A percentile compares a stretch with the other conserved stretches of the same genome.
Evolutionary conservation across 2,797 vertebrate species (phyloP).

Genomic region (Meda fulgida): DNA sequence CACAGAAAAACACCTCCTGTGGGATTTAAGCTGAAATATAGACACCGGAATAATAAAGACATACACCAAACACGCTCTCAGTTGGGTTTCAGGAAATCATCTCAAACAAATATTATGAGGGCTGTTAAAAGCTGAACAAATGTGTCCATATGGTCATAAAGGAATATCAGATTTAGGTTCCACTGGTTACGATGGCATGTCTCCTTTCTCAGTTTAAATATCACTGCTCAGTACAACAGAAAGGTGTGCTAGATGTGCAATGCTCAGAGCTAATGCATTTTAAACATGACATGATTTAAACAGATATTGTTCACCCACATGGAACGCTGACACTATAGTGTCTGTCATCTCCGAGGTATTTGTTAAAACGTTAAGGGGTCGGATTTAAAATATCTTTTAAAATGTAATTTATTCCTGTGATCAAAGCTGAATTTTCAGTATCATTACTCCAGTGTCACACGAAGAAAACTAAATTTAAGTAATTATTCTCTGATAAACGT

Average conservation of each 20-base stretch:
- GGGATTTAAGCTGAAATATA: conserved; percentile 6
- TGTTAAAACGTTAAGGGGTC: not conserved
- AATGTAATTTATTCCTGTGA: no score
- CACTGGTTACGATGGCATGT: not conserved
- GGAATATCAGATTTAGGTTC: not conserved
- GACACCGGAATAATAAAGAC: conserved; percentile 9
- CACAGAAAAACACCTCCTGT: conserved; percentile 5
- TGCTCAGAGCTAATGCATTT: conserved; percentile 1
- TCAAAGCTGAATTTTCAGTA: no score
- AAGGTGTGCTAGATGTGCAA: not conserved
- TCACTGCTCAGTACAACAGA: not conserved
- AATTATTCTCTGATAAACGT: no score
- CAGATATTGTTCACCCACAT: not conserved
- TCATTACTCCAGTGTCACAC: no score
- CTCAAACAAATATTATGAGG: not conserved
- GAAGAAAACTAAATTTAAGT: no score
- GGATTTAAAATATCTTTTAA: not conserved
- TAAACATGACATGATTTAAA: not conserved
- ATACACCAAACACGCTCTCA: not conserved
- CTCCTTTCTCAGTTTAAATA: not conserved
- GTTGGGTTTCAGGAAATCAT: conserved; percentile 18
- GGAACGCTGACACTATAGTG: no score
- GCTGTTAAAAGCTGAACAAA: conserved; percentile 28
- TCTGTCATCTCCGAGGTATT: not conserved
- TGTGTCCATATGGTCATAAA: conserved; percentile 2